A percentile compares a stretch with the other conserved stretches of the same genome.
Conservation (phyloP, 2,797 vertebrate genomes). For the Neosalanx taihuensis region DNA sequence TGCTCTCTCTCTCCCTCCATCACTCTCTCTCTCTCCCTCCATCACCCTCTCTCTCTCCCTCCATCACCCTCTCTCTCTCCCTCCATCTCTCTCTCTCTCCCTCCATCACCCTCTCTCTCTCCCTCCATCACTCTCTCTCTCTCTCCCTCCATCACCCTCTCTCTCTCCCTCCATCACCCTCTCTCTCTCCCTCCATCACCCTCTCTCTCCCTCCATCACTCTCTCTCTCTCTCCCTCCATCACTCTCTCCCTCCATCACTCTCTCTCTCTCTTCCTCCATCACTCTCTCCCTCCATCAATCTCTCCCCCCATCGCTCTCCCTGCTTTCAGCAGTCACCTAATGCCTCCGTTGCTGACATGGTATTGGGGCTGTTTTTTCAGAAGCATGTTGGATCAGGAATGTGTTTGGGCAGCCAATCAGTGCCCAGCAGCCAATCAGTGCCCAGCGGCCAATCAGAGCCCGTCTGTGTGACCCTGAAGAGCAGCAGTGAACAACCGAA, state of each 20-base stretch:
- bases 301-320: neutral
- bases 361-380: neutral
- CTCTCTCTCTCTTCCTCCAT: conserved; percentile 3
- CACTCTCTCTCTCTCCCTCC: conserved; percentile 9
- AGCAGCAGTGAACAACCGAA: conserved; percentile 1
- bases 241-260: no score
- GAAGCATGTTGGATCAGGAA: neutral
- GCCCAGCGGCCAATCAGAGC: neutral
- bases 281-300: conserved; percentile 3
- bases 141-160: conserved; percentile 5
- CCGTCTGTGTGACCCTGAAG: neutral
- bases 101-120: conserved; percentile 11
- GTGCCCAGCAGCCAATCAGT: conserved; percentile 13
- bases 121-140: conserved; percentile 14
- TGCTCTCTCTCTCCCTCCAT: conserved; percentile 1
- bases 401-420: conserved; percentile 3
- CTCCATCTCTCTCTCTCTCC: neutral
- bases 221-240: conserved; percentile 4
- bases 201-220: conserved; percentile 6
- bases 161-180: conserved; percentile 1
- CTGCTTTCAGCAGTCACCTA: neutral
- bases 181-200: neutral
- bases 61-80: conserved; percentile 2
- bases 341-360: neutral
- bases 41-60: neutral